These are phyloP conservation scores for Diplazon laetatorius DNA, from an alignment of 2,888 invertebrate species.

Conservation along the genomic window DNA sequence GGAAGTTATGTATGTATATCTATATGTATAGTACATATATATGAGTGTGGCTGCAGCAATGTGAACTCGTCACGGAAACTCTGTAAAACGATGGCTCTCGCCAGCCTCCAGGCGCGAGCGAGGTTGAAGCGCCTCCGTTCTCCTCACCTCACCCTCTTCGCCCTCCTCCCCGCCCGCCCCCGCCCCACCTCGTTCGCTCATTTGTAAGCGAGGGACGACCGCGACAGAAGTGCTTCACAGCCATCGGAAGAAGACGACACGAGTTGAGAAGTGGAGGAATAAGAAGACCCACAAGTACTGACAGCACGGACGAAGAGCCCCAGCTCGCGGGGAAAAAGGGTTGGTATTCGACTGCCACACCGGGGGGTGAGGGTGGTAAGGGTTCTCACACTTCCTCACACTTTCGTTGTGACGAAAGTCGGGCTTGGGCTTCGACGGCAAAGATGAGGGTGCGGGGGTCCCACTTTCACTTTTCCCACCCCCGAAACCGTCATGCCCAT, in stretches of 20 bases:
- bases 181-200: slow-evolving; percentile 11
- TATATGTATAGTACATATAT: too few relatives aligned
- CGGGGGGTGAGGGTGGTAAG: too few relatives aligned
- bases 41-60: slow-evolving; percentile 40
- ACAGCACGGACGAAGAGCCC: slow-evolving; percentile 19
- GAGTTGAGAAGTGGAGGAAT: slow-evolving; percentile 31
- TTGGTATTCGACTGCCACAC: background rate
- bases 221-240: slow-evolving; percentile 28
- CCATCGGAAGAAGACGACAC: slow-evolving; percentile 44
- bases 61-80: slow-evolving; percentile 44
- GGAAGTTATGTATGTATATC: slow-evolving; percentile 51
- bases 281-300: slow-evolving; percentile 30
- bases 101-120: slow-evolving; percentile 1
- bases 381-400: slow-evolving; percentile 9
- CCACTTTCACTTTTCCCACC: too few relatives aligned
- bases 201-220: slow-evolving; percentile 44
- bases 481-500: too few relatives aligned
- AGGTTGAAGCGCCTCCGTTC: background rate
- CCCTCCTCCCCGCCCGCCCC: too few relatives aligned
- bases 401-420: slow-evolving; percentile 31
- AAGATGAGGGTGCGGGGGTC: slow-evolving; percentile 4
- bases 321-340: background rate
- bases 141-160: too few relatives aligned
- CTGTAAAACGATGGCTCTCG: slow-evolving; percentile 47
- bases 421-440: slow-evolving; percentile 15